Percentiles rank a stretch among this genome's conserved stretches.
phyloP scores from a whole-genome alignment of 64 coral and sea anemone species.

The Dendronephthya gigantea region DNA sequence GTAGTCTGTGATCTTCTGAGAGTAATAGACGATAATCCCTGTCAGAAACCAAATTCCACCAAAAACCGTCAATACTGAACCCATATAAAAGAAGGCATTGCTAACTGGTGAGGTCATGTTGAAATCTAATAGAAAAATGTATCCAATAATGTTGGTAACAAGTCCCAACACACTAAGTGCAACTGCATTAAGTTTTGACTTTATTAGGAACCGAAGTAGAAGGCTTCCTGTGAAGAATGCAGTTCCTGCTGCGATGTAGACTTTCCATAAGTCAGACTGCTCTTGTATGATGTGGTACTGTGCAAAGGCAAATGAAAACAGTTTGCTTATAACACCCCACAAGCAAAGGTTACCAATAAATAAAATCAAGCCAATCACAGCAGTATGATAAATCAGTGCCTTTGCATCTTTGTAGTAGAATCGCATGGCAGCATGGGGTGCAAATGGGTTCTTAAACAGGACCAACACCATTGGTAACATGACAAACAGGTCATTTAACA shows the following conservation, averaged over 20 bases:
- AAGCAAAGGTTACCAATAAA: conserved; percentile 68
- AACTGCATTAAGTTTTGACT: conserved; percentile 46
- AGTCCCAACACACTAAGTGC: conserved; percentile 62
- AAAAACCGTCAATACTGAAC: conserved; percentile 51
- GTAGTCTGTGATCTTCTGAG: conserved; percentile 81
- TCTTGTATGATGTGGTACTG: conserved; percentile 61
- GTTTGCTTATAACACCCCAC: conserved; percentile 64
- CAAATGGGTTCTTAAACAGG: conserved; percentile 79
- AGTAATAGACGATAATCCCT: conserved; percentile 69
- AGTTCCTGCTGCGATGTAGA: conserved; percentile 57
- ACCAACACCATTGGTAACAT: conserved; percentile 56
- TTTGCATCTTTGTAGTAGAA: conserved; percentile 75
- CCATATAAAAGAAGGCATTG: conserved; percentile 46
- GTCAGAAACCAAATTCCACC: conserved; percentile 74
- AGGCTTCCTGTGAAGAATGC: conserved; percentile 50
- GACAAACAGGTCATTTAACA: conserved; percentile 50
- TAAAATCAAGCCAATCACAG: conserved; percentile 35
- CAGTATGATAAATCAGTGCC: conserved; percentile 47
- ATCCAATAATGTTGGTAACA: conserved; percentile 48
- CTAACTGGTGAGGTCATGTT: conserved; percentile 19
- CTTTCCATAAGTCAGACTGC: conserved; percentile 66
- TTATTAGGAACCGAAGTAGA: conserved; percentile 46
- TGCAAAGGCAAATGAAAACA: conserved; percentile 73
- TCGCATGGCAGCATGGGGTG: conserved; percentile 80
- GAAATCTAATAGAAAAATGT: conserved; percentile 55